Conservation (phyloP, 2,888 invertebrate genomes). For the Caenorhabditis macrosperma region DNA sequence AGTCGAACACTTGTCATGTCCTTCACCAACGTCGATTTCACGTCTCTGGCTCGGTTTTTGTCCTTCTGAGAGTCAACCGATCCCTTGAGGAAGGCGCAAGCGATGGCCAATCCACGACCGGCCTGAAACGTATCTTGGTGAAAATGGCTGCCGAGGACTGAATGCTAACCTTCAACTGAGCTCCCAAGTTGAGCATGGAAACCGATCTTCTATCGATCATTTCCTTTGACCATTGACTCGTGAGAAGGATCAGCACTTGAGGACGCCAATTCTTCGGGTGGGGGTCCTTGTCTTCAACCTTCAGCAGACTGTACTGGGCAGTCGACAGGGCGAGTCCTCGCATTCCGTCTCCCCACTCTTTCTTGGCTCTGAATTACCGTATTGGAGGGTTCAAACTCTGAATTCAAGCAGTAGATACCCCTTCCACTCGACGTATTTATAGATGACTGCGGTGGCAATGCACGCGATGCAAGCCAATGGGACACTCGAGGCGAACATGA, state of each 20-base stretch:
- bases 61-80: slow-evolving; percentile 83
- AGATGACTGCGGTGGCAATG: slow-evolving; percentile 93
- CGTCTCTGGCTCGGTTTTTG: slow-evolving; percentile 84
- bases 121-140: slow-evolving; percentile 56
- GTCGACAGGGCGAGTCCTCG: slow-evolving; percentile 97
- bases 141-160: neutral
- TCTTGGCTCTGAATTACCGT: slow-evolving; percentile 86
- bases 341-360: slow-evolving; percentile 99
- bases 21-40: slow-evolving; percentile 81
- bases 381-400: neutral
- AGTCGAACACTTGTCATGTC: slow-evolving; percentile 92
- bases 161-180: slow-evolving; percentile 89
- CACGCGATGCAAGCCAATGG: slow-evolving; percentile 94
- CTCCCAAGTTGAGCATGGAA: slow-evolving; percentile 94
- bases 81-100: slow-evolving; percentile 86
- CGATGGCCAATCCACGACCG: slow-evolving; percentile 90
- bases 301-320: slow-evolving; percentile 93
- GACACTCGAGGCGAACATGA: slow-evolving; percentile 99
- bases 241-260: slow-evolving; percentile 93
- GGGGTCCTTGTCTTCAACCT: slow-evolving; percentile 95
- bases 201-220: slow-evolving; percentile 75
- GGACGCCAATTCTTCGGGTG: slow-evolving; percentile 99
- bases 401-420: slow-evolving; percentile 85
- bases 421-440: slow-evolving; percentile 97
- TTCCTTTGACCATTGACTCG: slow-evolving; percentile 86